phyloP scores from a whole-genome alignment of 1,140 invertebrate species.

The Drosophila lowei region DNA sequence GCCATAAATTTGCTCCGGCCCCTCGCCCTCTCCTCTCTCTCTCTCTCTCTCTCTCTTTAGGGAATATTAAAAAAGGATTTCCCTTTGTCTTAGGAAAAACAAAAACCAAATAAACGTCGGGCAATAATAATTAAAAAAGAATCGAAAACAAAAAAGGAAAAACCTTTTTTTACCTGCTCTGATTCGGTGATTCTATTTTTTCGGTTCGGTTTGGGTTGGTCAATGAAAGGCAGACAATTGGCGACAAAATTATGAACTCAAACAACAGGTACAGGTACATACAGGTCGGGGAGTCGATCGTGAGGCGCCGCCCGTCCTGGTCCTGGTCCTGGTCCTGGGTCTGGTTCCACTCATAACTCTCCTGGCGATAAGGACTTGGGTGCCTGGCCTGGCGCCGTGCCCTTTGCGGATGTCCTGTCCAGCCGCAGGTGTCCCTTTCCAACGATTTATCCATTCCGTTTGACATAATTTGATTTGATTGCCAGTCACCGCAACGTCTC shows the following conservation, averaged over 20 bases:
- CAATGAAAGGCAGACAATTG: constrained; percentile 67
- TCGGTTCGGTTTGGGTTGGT: constrained; percentile 1
- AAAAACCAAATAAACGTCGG: constrained; percentile 50
- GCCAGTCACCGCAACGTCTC: constrained; percentile 28
- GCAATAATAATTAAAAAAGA: constrained; percentile 72
- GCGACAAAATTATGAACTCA: constrained; percentile 67
- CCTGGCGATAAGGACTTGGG: constrained; percentile 40
- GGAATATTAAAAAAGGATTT: constrained; percentile 79
- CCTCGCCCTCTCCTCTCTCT: constrained; percentile 18
- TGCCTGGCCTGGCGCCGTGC: constrained; percentile 45
- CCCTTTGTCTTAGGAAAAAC: constrained; percentile 52
- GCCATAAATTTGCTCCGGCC: constrained; percentile 62
- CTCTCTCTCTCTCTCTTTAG: constrained; percentile 19
- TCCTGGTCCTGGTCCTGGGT: neutral
- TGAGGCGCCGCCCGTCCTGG: constrained; percentile 57
- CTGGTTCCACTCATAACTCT: constrained; percentile 61
- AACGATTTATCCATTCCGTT: too few species aligned
- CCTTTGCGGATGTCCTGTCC: constrained; percentile 59
- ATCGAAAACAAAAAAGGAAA: constrained; percentile 19
- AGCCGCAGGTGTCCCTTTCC: constrained; percentile 38
- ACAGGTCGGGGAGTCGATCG: constrained; percentile 20
- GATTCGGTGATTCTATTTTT: constrained; percentile 25
- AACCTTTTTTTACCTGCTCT: constrained; percentile 60
- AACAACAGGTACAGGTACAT: constrained; percentile 18
- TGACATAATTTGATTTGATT: constrained; percentile 52